Base-by-base conservation (phyloP, 2,113 vertebrate genomes). In the Sceloporus undulatus region DNA sequence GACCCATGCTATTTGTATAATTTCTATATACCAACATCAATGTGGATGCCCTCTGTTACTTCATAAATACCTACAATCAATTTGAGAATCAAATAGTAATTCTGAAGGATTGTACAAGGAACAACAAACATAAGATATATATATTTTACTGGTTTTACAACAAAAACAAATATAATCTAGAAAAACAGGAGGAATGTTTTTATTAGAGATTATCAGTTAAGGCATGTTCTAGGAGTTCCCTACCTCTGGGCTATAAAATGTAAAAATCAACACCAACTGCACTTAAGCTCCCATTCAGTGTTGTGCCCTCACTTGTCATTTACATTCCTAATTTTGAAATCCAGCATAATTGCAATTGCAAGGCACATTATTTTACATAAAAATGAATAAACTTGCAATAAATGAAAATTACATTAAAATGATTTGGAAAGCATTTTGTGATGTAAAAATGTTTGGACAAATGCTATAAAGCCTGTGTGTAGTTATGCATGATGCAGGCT, bases 221-320 rank as follows among this genome's bases (percentile, higher is more conserved):
- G 38, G 14, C 54, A 79, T 5, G 5, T 11, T 40, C 19, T 48
- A 27, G 14, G 13, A 11, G 4, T 66, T 34, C 27, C 9, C 21
- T 16, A 19, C 11, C 19, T 73, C 70, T 25, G 29, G 14, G 18
- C 2, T 74, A 19, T 0, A 0, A 42, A 86, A 38, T n/a, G n/a
- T 86, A 70, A 23, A 11, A 76, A 59, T 10, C 7, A 48, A n/a
- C 25, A 84, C 11, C 73, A 25, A 90, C 66, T 42, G 0, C 9
- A 27, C 34, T 90, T 23, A 62, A 82, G 42, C 87, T 81, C 84
- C 86, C 87, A 78, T 76, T 68, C 68, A 85, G 90, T 87, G 88
- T 87, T 68, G 77, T 68, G 92, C 78, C 84, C 93, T 66, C 90
- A 77, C 11, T 1, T 86, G 83, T 59, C 82, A 91, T 83, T 92